Evolutionary conservation across 2,888 invertebrate species (phyloP).

Genomic region (Calameuta pallipes): DNA sequence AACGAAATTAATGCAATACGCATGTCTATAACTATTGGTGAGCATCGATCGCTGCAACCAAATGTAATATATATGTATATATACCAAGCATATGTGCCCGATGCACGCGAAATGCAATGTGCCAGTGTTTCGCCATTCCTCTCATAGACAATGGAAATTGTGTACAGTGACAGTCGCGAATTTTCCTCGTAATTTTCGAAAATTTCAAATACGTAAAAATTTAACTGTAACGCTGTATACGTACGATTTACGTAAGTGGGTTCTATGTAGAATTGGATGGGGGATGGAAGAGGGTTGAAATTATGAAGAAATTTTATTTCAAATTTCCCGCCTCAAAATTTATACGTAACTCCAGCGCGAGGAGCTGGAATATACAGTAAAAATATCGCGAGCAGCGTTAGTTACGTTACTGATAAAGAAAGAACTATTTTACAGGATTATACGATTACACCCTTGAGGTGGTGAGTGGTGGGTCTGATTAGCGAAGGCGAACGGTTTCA

Average conservation of each 20-base stretch:
- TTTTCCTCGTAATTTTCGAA: background rate
- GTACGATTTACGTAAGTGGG: no score
- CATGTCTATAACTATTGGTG: background rate
- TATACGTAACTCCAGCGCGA: background rate
- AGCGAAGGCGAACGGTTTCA: background rate
- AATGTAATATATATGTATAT: background rate
- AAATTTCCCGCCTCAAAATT: background rate
- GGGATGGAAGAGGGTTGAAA: no score
- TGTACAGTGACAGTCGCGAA: background rate
- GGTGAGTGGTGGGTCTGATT: background rate
- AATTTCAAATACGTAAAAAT: no score
- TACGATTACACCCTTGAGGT: background rate
- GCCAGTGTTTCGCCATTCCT: background rate
- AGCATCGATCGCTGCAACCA: background rate
- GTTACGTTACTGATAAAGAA: background rate
- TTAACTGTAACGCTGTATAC: no score
- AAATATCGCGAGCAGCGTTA: background rate
- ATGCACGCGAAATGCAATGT: background rate
- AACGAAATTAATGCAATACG: background rate
- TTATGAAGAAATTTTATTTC: no score
- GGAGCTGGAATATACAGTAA: background rate
- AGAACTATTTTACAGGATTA: background rate
- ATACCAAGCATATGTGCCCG: background rate
- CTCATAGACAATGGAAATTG: background rate
- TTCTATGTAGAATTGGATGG: no score